phyloP scores from a whole-genome alignment of 2,113 vertebrate species.

The Heterochromis multidens region DNA sequence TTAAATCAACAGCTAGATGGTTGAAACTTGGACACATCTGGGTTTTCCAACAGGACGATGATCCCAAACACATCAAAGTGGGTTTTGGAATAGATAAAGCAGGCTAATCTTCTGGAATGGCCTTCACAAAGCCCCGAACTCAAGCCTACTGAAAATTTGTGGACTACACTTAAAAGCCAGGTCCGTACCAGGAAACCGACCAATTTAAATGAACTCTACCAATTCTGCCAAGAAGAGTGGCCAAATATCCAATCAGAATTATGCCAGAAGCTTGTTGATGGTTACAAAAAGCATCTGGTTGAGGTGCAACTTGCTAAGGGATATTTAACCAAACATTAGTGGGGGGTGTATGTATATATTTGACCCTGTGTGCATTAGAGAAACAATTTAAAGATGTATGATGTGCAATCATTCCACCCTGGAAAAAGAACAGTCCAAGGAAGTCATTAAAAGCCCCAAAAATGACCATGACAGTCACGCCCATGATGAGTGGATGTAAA shows the following conservation, averaged over 20 bases:
- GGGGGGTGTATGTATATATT: neutral
- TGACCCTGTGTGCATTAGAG: neutral
- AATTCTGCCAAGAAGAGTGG: neutral
- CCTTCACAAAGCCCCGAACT: neutral
- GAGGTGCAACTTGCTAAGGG: neutral
- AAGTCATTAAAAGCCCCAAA: neutral
- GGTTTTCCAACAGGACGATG: neutral
- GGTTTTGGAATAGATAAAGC: neutral
- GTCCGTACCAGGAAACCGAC: neutral
- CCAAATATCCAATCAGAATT: neutral
- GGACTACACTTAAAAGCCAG: neutral
- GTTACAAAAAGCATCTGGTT: neutral
- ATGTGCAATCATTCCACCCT: neutral
- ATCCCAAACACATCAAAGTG: neutral
- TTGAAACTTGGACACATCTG: neutral
- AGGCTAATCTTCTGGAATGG: neutral
- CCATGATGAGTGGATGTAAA: neutral
- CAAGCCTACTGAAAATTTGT: neutral
- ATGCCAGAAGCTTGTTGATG: neutral
- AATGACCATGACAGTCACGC: neutral
- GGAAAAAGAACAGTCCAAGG: neutral
- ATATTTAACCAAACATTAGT: neutral
- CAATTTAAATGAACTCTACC: neutral
- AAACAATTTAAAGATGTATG: neutral
- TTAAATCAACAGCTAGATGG: neutral